A percentile compares a stretch with the other conserved stretches of the same genome.
Conservation (phyloP, 2,888 invertebrate species). For the Orthosia incerta region DNA sequence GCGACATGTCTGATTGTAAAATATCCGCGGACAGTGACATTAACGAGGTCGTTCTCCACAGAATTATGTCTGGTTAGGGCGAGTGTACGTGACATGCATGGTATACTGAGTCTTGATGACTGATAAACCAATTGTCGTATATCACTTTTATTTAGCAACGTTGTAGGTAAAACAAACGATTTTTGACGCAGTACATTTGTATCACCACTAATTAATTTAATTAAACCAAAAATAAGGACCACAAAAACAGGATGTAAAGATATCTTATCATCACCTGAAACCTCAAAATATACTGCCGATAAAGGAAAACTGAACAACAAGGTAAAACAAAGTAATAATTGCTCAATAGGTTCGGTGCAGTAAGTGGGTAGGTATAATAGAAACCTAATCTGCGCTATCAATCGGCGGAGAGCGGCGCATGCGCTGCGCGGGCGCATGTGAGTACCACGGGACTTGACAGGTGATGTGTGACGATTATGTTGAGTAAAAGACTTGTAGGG, state of each 20-base stretch:
- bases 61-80: slow-evolving; percentile 66
- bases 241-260: background rate
- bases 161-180: background rate
- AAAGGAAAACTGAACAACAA: background rate
- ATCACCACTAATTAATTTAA: background rate
- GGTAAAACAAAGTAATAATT: slow-evolving; percentile 49
- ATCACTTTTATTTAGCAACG: slow-evolving; percentile 29
- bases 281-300: background rate
- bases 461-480: slow-evolving; percentile 25
- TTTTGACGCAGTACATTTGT: background rate
- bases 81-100: slow-evolving; percentile 45
- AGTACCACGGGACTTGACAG: slow-evolving; percentile 2
- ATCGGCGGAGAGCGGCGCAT: slow-evolving; percentile 64
- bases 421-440: slow-evolving; percentile 36
- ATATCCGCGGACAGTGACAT: slow-evolving; percentile 57
- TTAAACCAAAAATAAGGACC: background rate
- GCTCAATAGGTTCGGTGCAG: slow-evolving; percentile 53
- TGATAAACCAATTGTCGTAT: slow-evolving; percentile 32
- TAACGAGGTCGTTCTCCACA: slow-evolving; percentile 67
- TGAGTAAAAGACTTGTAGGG: background rate
- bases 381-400: slow-evolving; percentile 74
- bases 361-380: slow-evolving; percentile 65
- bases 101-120: slow-evolving; percentile 30
- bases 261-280: background rate
- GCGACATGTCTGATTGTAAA: slow-evolving; percentile 63